These are phyloP conservation scores for Otocyon megalotis DNA, from an alignment of 2,113 vertebrate species.

Conservation along the genomic window DNA sequence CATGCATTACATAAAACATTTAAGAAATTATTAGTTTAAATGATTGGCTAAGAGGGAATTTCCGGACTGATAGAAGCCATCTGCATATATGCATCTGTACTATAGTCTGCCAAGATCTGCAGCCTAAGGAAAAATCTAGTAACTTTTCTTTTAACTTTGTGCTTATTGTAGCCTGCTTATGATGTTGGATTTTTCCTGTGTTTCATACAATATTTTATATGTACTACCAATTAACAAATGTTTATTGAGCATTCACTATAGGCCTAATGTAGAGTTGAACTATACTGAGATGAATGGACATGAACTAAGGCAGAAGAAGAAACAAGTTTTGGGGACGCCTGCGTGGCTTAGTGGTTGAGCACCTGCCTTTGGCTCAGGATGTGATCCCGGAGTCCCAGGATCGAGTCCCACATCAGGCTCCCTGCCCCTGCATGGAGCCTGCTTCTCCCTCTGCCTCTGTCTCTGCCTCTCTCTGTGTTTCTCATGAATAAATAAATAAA, in stretches of 20 bases:
- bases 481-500: too few relatives aligned
- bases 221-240: neutral
- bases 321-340: neutral
- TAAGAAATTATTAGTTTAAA: slow-evolving; percentile 6
- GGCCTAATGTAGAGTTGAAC: neutral
- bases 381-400: too few relatives aligned
- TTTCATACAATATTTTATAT: slow-evolving; percentile 27
- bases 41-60: neutral
- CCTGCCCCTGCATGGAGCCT: too few relatives aligned
- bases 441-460: too few relatives aligned
- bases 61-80: neutral
- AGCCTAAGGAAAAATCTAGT: neutral
- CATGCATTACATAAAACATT: neutral
- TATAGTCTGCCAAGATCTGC: neutral
- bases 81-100: fast-evolving
- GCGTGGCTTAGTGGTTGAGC: too few relatives aligned
- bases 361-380: too few relatives aligned
- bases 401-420: too few relatives aligned
- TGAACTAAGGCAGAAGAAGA: neutral
- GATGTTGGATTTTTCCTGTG: slow-evolving; percentile 31
- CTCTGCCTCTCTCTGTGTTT: too few relatives aligned
- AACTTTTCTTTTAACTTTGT: neutral
- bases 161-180: neutral
- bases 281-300: neutral
- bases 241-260: neutral